These are phyloP conservation scores for Nothocercus julius DNA, from an alignment of 2,113 vertebrate genomes.

Conservation along the genomic window DNA sequence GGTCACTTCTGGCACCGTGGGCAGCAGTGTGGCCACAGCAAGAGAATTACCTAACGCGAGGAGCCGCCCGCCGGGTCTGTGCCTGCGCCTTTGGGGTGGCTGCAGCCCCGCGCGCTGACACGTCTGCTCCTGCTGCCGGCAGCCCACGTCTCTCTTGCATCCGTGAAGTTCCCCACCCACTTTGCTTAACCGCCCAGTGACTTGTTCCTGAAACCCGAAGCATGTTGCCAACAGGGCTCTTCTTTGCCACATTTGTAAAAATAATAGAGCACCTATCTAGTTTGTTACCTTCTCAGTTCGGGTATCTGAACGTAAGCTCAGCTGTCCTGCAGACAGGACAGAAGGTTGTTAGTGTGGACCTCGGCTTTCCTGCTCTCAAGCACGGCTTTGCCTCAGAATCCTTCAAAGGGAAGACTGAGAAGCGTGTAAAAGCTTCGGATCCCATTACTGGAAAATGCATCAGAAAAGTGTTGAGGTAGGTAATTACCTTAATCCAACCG, in stretches of 20 bases:
- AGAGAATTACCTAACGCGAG: too few relatives aligned
- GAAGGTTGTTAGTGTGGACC: not conserved
- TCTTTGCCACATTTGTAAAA: not conserved
- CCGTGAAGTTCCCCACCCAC: not conserved
- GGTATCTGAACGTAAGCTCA: not conserved
- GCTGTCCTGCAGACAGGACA: not conserved
- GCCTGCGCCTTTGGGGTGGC: too few relatives aligned
- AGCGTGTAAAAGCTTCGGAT: conserved; percentile 64
- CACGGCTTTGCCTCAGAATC: conserved; percentile 9
- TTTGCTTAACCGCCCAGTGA: accelerated
- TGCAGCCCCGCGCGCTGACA: too few relatives aligned
- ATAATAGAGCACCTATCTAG: not conserved
- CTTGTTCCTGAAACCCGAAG: not conserved
- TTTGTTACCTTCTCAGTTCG: not conserved
- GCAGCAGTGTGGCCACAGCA: not conserved
- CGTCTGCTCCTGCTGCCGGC: too few relatives aligned
- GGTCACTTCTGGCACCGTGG: not conserved
- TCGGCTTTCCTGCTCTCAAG: conserved; percentile 21
- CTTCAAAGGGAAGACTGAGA: conserved; percentile 40
- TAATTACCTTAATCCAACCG: conserved; percentile 75
- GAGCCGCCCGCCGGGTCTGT: too few relatives aligned
- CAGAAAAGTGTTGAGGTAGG: conserved; percentile 71
- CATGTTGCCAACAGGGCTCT: accelerated
- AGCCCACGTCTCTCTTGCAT: not conserved
- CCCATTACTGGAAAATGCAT: conserved; percentile 68